A percentile compares a stretch with the other conserved stretches of the same genome.
Conservation (phyloP, 2,113 vertebrate genomes). For the Megaptera novaeangliae region DNA sequence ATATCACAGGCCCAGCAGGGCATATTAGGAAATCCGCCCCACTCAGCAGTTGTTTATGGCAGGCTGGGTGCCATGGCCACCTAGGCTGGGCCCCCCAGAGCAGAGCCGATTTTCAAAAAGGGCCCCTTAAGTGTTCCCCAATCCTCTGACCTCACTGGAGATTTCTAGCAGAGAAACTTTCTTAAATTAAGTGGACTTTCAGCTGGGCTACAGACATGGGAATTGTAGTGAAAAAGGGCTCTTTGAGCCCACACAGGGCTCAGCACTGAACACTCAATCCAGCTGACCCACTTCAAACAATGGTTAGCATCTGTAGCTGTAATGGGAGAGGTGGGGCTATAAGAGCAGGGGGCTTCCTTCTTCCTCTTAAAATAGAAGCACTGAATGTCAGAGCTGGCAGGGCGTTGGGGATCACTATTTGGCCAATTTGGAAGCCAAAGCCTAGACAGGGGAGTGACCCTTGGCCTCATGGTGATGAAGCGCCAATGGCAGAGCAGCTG, state of each 20-base stretch:
- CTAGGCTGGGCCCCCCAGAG: neutral
- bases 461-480: neutral
- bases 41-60: neutral
- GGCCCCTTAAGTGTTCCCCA: neutral
- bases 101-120: neutral
- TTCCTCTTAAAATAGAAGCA: neutral
- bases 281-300: no score
- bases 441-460: neutral
- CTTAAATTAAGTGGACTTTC: neutral
- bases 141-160: neutral
- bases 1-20: neutral
- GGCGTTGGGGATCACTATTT: neutral
- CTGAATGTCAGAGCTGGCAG: neutral
- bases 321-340: neutral
- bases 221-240: neutral
- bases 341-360: neutral
- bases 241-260: neutral
- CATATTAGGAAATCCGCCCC: neutral
- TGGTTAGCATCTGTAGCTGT: rapidly evolving
- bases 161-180: neutral
- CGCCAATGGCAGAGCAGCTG: no score
- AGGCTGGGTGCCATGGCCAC: neutral
- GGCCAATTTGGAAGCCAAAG: neutral
- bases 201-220: neutral
- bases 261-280: neutral